phyloP scores from a whole-genome alignment of 1,140 invertebrate species.

The Caligus rogercresseyi region DNA sequence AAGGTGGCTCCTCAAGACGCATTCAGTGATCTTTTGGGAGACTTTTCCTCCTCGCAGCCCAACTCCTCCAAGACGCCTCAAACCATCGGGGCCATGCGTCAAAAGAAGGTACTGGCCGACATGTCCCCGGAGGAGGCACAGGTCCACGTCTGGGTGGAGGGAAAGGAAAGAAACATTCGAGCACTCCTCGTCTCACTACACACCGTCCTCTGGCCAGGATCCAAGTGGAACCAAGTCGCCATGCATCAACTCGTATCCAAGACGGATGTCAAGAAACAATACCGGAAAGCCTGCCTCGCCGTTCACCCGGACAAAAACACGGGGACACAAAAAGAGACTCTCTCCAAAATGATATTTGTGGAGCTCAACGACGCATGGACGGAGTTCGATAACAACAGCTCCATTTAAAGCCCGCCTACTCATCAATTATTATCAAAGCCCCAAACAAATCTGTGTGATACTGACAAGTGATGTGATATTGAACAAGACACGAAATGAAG shows the following conservation, averaged over 20 bases:
- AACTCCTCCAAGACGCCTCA: slow-evolving; percentile 40
- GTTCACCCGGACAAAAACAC: slow-evolving; percentile 97
- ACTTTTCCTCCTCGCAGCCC: slow-evolving; percentile 35
- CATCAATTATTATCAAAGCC: too few species aligned
- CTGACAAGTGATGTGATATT: too few species aligned
- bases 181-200: slow-evolving; percentile 84
- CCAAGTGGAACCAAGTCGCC: slow-evolving; percentile 68
- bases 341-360: slow-evolving; percentile 95
- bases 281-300: slow-evolving; percentile 81
- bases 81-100: slow-evolving; percentile 81
- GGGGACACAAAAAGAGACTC: slow-evolving; percentile 65
- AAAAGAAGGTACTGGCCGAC: slow-evolving; percentile 59
- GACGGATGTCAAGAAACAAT: slow-evolving; percentile 85
- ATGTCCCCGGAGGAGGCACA: slow-evolving; percentile 82
- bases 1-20: neutral
- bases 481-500: too few species aligned
- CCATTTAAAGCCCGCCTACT: slow-evolving; percentile 28
- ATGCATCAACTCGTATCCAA: slow-evolving; percentile 82
- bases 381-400: slow-evolving; percentile 76
- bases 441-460: too few species aligned
- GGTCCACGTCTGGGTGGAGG: slow-evolving; percentile 70
- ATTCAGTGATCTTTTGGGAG: slow-evolving; percentile 2
- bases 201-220: slow-evolving; percentile 76
- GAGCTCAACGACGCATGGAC: slow-evolving; percentile 97
- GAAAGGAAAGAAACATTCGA: slow-evolving; percentile 89